These are phyloP conservation scores for Saccostrea echinata DNA, from an alignment of 1,140 invertebrate species.

Conservation along the genomic window DNA sequence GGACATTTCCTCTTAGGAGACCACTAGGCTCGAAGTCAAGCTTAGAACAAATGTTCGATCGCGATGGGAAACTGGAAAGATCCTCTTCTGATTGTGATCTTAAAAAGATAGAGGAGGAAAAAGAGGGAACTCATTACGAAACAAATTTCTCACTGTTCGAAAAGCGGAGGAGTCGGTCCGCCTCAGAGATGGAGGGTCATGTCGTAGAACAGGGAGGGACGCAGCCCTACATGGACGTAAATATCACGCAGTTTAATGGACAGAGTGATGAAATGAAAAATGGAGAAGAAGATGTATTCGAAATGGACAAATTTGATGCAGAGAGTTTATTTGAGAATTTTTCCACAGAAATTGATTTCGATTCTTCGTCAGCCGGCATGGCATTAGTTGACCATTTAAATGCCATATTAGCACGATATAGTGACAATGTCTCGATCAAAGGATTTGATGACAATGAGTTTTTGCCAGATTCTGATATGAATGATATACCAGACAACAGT, in stretches of 20 bases:
- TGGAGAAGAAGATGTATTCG: conserved; percentile 42
- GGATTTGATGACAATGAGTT: conserved; percentile 56
- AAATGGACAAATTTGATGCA: conserved; percentile 52
- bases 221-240: conserved; percentile 46
- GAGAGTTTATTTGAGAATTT: conserved; percentile 50
- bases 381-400: conserved; percentile 71
- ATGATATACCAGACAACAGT: conserved; percentile 17
- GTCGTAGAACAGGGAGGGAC: background rate
- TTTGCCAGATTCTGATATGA: conserved; percentile 43
- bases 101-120: conserved; percentile 29
- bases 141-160: conserved; percentile 45
- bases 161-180: conserved; percentile 13
- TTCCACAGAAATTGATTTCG: conserved; percentile 62
- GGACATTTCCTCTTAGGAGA: conserved; percentile 72
- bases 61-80: conserved; percentile 1
- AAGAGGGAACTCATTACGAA: background rate
- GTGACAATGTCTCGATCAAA: conserved; percentile 50
- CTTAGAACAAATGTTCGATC: conserved; percentile 49
- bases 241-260: conserved; percentile 34
- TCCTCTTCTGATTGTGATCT: conserved; percentile 41
- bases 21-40: conserved; percentile 48
- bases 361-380: conserved; percentile 67
- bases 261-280: conserved; percentile 26
- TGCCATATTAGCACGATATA: conserved; percentile 71
- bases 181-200: background rate